phyloP scores from a whole-genome alignment of 2,113 vertebrate genomes.

The Arvicanthis niloticus region DNA sequence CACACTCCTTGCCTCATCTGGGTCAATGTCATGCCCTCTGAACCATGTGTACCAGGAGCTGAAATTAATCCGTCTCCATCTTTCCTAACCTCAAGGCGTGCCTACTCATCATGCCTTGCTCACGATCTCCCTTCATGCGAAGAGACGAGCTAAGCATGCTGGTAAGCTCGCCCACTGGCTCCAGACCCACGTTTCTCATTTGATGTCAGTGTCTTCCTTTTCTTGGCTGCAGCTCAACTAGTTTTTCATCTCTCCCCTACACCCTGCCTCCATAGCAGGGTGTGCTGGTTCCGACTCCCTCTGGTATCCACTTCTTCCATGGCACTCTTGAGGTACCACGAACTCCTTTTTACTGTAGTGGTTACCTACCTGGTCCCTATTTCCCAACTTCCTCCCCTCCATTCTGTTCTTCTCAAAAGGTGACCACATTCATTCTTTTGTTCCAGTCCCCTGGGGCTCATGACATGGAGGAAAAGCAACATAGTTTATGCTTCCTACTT shows the following conservation, averaged over 20 bases:
- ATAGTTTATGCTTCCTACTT: no score
- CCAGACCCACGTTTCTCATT: background rate
- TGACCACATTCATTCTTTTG: background rate
- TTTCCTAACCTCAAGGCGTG: background rate
- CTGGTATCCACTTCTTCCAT: no score
- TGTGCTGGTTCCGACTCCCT: background rate
- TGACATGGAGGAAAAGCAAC: background rate
- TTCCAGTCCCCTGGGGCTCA: background rate
- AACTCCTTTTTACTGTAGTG: background rate
- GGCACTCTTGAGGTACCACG: background rate
- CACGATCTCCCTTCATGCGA: background rate
- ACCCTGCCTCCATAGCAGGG: background rate
- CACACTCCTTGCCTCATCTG: background rate
- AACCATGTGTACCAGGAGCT: background rate
- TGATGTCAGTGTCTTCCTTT: background rate
- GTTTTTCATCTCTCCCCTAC: background rate
- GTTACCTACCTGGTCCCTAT: background rate
- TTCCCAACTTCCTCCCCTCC: background rate
- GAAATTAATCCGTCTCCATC: background rate
- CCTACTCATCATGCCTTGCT: background rate
- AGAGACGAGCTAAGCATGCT: background rate
- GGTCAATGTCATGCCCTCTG: background rate
- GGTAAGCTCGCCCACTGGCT: background rate
- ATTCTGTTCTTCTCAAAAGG: background rate
- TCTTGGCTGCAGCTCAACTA: no score